These are phyloP conservation scores for Oithona nana DNA, from an alignment of 2,888 invertebrate genomes.

Conservation along the genomic window DNA sequence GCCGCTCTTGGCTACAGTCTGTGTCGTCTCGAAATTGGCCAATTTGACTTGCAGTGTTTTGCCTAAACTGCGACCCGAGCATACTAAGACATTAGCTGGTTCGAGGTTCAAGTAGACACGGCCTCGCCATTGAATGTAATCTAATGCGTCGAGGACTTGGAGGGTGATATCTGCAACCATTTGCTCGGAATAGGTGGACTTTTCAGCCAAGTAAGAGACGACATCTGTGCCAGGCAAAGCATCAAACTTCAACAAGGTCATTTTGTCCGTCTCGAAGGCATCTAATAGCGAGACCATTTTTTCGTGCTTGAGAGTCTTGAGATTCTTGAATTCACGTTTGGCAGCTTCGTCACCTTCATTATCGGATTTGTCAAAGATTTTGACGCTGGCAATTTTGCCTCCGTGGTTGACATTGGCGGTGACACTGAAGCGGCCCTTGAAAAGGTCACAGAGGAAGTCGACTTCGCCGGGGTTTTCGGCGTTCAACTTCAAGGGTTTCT, in stretches of 20 bases:
- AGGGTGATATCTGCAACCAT: slow-evolving; percentile 42
- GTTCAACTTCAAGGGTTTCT: slow-evolving; percentile 11
- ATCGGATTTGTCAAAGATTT: slow-evolving; percentile 40
- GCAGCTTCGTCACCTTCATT: slow-evolving; percentile 38
- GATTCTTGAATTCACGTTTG: slow-evolving; percentile 60
- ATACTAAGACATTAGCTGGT: slow-evolving; percentile 87
- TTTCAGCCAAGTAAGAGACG: slow-evolving; percentile 63
- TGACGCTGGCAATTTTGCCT: slow-evolving; percentile 59
- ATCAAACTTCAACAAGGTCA: slow-evolving; percentile 30
- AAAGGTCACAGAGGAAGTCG: slow-evolving; percentile 19
- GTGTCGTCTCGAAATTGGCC: slow-evolving; percentile 75
- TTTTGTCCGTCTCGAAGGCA: slow-evolving; percentile 23
- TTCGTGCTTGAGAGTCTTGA: slow-evolving; percentile 65
- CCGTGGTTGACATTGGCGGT: slow-evolving; percentile 33
- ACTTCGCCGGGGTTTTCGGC: slow-evolving; percentile 4
- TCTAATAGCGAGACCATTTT: slow-evolving; percentile 36
- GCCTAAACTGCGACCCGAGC: slow-evolving; percentile 57
- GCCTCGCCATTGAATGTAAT: slow-evolving; percentile 87
- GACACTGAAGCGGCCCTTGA: slow-evolving; percentile 62
- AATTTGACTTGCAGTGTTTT: slow-evolving; percentile 55
- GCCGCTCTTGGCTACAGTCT: slow-evolving; percentile 57
- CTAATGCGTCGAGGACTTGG: slow-evolving; percentile 59
- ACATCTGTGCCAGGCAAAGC: slow-evolving; percentile 66
- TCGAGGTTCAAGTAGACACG: slow-evolving; percentile 72
- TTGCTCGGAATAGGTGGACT: slow-evolving; percentile 80